phyloP scores from a whole-genome alignment of 2,888 invertebrate genomes.

The Lochmaea capreae region DNA sequence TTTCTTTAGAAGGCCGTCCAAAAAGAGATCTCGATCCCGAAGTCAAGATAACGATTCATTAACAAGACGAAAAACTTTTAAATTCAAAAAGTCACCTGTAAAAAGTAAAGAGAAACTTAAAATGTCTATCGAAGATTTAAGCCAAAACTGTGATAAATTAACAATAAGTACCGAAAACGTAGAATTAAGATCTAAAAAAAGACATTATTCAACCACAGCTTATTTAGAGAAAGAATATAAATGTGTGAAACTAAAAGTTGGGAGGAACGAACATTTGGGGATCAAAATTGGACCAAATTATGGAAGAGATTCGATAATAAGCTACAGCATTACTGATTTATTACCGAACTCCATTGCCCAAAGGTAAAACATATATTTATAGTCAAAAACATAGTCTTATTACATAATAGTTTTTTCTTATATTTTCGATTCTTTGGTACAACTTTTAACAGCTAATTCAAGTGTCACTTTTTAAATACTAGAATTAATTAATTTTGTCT shows the following conservation, averaged over 20 bases:
- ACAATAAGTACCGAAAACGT: slow-evolving; percentile 42
- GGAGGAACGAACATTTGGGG: slow-evolving; percentile 52
- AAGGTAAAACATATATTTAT: slow-evolving; percentile 61
- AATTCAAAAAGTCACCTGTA: slow-evolving; percentile 45
- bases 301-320: slow-evolving; percentile 49
- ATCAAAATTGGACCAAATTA: slow-evolving; percentile 54
- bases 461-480: too few species aligned
- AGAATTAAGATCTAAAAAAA: slow-evolving; percentile 22
- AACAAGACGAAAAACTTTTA: slow-evolving; percentile 44
- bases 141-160: slow-evolving; percentile 53
- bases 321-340: slow-evolving; percentile 67
- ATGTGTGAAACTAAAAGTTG: slow-evolving; percentile 56
- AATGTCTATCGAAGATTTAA: slow-evolving; percentile 52
- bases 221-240: slow-evolving; percentile 57
- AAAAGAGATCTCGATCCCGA: slow-evolving; percentile 50
- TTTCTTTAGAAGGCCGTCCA: slow-evolving; percentile 43
- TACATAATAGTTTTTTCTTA: neutral
- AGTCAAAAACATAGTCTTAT: neutral
- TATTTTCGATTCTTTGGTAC: neutral
- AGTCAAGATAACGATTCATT: slow-evolving; percentile 43
- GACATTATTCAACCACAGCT: slow-evolving; percentile 26
- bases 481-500: too few species aligned
- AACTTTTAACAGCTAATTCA: too few species aligned
- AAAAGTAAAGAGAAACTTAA: slow-evolving; percentile 44
- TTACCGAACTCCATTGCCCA: slow-evolving; percentile 67